Evolutionary conservation across 2,113 vertebrate species (phyloP).

Genomic region (Glaucomys volans): DNA sequence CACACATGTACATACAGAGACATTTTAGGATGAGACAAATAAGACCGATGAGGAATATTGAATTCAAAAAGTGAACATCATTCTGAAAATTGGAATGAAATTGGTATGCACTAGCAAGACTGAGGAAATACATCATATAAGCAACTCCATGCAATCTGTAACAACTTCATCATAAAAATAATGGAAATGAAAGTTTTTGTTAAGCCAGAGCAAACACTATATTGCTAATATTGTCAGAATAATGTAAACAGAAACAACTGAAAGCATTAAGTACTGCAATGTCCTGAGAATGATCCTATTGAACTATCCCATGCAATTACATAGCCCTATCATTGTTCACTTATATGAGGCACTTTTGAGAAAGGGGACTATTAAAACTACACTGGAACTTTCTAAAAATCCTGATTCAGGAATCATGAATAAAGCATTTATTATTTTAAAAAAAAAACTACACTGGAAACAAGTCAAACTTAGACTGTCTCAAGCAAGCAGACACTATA

Average conservation of each 20-base stretch:
- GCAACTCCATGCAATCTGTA: background rate
- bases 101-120: background rate
- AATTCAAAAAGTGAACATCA: background rate
- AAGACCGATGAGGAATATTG: background rate
- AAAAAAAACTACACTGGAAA: background rate
- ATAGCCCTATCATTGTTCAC: no score
- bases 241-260: background rate
- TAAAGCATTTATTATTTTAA: no score
- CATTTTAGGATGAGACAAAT: background rate
- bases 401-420: no score
- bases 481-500: background rate
- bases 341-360: background rate
- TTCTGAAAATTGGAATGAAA: background rate
- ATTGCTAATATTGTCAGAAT: background rate
- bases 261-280: background rate
- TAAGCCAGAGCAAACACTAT: background rate
- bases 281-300: background rate
- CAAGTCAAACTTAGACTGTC: background rate
- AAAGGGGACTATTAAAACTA: slow-evolving; percentile 23
- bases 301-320: no score
- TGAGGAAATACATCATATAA: slow-evolving; percentile 6
- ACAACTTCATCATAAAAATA: slow-evolving; percentile 8
- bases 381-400: no score
- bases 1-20: background rate
- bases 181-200: background rate